Conservation (phyloP, 2,888 invertebrate species). For the Ceramica pisi region DNA sequence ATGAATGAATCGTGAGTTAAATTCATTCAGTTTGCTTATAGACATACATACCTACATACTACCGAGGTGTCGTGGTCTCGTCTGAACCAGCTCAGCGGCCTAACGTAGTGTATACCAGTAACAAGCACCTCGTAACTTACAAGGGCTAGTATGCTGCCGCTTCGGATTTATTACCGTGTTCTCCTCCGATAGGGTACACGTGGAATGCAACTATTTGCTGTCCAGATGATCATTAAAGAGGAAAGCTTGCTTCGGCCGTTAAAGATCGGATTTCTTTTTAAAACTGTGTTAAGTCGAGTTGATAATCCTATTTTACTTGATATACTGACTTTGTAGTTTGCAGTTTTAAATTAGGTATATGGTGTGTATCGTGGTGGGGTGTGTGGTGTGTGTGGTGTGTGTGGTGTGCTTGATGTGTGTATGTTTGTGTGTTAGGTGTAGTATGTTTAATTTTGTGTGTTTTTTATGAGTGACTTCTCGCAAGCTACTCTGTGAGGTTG, state of each 20-base stretch:
- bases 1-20: background rate
- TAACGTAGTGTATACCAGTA: constrained; percentile 21
- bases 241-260: background rate
- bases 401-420: no score
- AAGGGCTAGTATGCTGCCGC: constrained; percentile 32
- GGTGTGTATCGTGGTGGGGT: no score
- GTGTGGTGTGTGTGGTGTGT: no score
- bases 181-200: constrained; percentile 15
- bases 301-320: no score
- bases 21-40: background rate
- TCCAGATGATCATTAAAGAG: constrained; percentile 13
- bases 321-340: no score
- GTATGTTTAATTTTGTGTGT: no score
- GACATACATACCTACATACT: background rate
- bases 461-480: no score
- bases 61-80: background rate
- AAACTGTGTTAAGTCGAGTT: background rate
- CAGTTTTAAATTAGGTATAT: no score
- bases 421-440: no score
- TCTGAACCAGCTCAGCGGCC: constrained; percentile 30
- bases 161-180: constrained; percentile 38
- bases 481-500: no score
- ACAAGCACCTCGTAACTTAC: constrained; percentile 41
- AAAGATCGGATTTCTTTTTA: constrained; percentile 1
- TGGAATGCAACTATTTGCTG: constrained; percentile 39